Base-by-base conservation (phyloP, 2,113 vertebrate species). In the Gallinago undulata region DNA sequence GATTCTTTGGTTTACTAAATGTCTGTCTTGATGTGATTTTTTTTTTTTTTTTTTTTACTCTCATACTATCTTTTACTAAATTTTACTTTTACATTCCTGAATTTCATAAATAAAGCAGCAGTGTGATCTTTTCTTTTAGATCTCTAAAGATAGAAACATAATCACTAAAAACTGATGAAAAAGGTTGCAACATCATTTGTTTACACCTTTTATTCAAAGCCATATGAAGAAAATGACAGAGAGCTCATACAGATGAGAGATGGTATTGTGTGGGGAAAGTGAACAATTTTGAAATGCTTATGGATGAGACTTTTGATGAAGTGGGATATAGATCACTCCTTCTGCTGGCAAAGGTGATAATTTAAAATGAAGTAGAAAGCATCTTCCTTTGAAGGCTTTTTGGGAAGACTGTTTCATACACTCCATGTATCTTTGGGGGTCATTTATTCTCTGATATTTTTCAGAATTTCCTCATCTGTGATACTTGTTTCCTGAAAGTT, bases 281-380 rank as follows among this genome's bases (percentile, higher is more conserved):
- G 11, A 55, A 4, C 70, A 28, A 57, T 51, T 75, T 25, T 63
- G 19, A 70, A 57, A 25, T 27, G 50, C 39, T 66, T 13, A 15
- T 3, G 64, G 43, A 8, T 68, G 45, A 80, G 50, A 62, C 41
- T 70, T 67, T 30, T 30, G 43, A 53, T 56, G 18, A 94, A 57
- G 19, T 63, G 10, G 11, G 35, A 53, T 7, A 1, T 5, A 12
- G 50, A 31, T 56, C 47, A 6, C n/a, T 73, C 28, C 21, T 86
- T 31, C 25, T 39, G 7, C 63, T 48, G 19, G 41, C 41, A n/a
- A 25, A 30, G 16, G 1, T 17, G 33, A 10, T 57, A 0, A 23
- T 62, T 66, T 57, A 66, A 86, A 37, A 28, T 50, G 30, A 24
- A 47, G 16, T 48, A 60, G 50, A 67, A 84, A 78, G 23, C 6